Base-by-base conservation (phyloP, 2,113 vertebrate species). In the Oriolus oriolus region DNA sequence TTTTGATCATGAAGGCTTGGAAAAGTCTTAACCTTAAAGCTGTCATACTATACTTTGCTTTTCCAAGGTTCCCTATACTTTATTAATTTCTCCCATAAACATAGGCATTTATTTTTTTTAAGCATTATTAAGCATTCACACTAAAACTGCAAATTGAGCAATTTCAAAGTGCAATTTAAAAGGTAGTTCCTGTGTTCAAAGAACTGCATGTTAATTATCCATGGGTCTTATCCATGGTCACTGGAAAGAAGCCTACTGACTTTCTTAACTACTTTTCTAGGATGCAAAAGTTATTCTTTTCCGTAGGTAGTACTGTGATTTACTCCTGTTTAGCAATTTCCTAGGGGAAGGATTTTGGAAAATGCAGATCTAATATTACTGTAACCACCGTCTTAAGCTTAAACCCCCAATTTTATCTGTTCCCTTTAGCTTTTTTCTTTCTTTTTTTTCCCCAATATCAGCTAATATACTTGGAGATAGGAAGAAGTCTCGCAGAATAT, bases 1-100 rank as follows among this genome's bases (percentile, higher is more conserved):
- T 85, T 94, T 90, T 85, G 91, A 94, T 84, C 84, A 73, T 59
- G 49, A 90, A 79, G 27, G 17, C 26, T 91, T 93, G 53, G 39
- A 65, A 53, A 93, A 92, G 17, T 68, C 33, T 68, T 63, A 75
- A 61, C 20, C 8, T 89, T 85, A 80, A 64, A 84, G 33, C 61
- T 74, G 30, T 84, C 61, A 79, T 57, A 47, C 64, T 95, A 37
- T 92, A 65, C 30, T 82, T 87, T 45, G 9, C 5, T 82, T 82
- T 8, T 65, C 11, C 33, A n/a, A 4, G 28, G 8, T 69, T 74
- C 7, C 15, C 3, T 78, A 6, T 52, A 10, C 16, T 81, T 89
- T 49, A 56, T 73, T 87, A 54, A 20, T 84, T 95, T 85, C 77
- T 52, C 17, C 4, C 33, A 54, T 61, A 76, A 81, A n/a, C 8